Evolutionary conservation across 2,888 invertebrate genomes (phyloP).

Genomic region (Xylocampa areola): DNA sequence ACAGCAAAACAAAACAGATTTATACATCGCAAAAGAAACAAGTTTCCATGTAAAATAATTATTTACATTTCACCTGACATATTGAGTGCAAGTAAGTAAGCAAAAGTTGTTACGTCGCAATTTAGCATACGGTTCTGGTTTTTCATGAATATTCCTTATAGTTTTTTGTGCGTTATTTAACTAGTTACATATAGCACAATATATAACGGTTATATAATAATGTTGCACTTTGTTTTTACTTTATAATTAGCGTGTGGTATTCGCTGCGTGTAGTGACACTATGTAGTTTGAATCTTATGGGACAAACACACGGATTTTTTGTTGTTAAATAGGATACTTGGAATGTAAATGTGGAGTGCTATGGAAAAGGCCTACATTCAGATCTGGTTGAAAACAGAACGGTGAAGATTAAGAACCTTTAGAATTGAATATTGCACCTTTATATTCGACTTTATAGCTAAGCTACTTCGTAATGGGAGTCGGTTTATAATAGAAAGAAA

Average conservation of each 20-base stretch:
- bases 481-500: too few relatives aligned
- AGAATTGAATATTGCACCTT: too few relatives aligned
- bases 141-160: conserved; percentile 57
- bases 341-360: too few relatives aligned
- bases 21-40: conserved; percentile 2
- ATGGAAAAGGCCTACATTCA: too few relatives aligned
- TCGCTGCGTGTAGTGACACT: conserved; percentile 16
- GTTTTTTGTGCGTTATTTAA: conserved; percentile 54
- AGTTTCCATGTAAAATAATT: neutral
- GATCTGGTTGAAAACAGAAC: too few relatives aligned
- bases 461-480: too few relatives aligned
- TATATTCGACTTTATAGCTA: too few relatives aligned
- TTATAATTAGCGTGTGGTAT: conserved; percentile 47
- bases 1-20: too few relatives aligned
- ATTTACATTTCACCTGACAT: conserved; percentile 21
- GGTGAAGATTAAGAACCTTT: too few relatives aligned
- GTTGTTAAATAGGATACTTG: too few relatives aligned
- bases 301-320: conserved; percentile 1
- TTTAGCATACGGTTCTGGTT: conserved; percentile 42
- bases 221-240: conserved; percentile 33
- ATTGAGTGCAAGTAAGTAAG: conserved; percentile 25
- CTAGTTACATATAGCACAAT: conserved; percentile 44
- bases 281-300: conserved; percentile 10
- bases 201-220: conserved; percentile 55
- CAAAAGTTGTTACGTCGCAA: conserved; percentile 21